Evolutionary conservation across 2,888 invertebrate genomes (phyloP).

Genomic region (Scaptomyza flava): DNA sequence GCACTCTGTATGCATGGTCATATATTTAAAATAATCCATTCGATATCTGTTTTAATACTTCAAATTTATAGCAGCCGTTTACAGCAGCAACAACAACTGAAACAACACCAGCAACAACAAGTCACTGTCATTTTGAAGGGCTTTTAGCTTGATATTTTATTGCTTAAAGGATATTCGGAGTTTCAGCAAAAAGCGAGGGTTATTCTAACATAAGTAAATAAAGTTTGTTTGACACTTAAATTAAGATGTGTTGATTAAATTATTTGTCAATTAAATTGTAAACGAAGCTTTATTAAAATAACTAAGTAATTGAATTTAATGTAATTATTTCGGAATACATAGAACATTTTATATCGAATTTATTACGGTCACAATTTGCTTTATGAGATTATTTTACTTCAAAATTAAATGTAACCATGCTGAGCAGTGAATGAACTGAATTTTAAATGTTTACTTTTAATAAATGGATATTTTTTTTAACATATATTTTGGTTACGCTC

Average conservation of each 20-base stretch:
- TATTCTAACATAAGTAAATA: conserved; percentile 3
- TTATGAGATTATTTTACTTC: no score
- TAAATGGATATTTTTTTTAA: background rate
- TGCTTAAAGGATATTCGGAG: conserved; percentile 68
- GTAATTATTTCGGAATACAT: no score
- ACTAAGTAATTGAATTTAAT: no score
- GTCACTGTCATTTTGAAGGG: conserved; percentile 71
- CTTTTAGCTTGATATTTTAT: conserved; percentile 76
- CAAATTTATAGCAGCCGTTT: conserved; percentile 71
- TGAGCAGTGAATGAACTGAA: no score
- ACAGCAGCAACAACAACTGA: conserved; percentile 45
- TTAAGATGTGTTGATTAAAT: background rate
- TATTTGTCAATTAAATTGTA: no score
- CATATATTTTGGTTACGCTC: background rate
- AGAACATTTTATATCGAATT: no score
- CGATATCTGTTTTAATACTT: conserved; percentile 77
- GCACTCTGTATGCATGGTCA: conserved; percentile 60
- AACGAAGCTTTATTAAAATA: no score
- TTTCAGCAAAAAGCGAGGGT: conserved; percentile 53
- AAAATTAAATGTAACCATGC: no score
- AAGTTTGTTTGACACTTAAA: background rate
- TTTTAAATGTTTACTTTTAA: no score
- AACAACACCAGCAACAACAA: conserved; percentile 43
- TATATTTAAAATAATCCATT: conserved; percentile 77
- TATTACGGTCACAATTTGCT: no score